These are phyloP conservation scores for Tapera naevia DNA, from an alignment of 2,797 vertebrate genomes.

Conservation along the genomic window DNA sequence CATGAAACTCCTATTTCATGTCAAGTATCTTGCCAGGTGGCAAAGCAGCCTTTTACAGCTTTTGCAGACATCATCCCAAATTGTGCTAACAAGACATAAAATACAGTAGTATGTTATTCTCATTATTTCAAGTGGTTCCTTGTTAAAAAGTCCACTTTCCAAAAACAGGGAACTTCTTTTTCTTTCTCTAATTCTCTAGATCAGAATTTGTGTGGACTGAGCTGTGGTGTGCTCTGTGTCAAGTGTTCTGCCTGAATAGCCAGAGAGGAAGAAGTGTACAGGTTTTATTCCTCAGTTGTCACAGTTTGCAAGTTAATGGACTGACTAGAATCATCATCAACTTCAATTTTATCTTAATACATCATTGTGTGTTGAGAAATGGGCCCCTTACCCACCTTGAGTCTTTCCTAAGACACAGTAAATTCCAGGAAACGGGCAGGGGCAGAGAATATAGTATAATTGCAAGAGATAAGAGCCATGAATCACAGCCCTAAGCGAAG, in stretches of 20 bases:
- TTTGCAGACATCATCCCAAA: background rate
- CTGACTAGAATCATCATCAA: background rate
- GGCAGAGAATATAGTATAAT: background rate
- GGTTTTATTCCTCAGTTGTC: background rate
- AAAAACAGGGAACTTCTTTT: background rate
- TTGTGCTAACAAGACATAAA: background rate
- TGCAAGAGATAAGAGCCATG: background rate
- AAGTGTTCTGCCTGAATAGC: background rate
- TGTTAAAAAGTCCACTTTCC: background rate
- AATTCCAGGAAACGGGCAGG: background rate
- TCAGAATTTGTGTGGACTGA: background rate
- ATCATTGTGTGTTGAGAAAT: background rate
- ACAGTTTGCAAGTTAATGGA: background rate
- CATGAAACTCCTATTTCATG: background rate
- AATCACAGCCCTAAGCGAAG: slow-evolving; percentile 29
- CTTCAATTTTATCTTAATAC: background rate
- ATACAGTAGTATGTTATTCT: background rate
- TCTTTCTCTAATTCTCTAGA: background rate
- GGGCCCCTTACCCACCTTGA: background rate
- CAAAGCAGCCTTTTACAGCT: background rate
- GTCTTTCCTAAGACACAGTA: background rate
- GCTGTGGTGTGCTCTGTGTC: background rate
- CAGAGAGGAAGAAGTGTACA: background rate
- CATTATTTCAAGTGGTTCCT: background rate
- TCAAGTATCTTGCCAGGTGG: background rate